Base-by-base conservation (phyloP, 2,888 invertebrate species). In the Dioctria rufipes region DNA sequence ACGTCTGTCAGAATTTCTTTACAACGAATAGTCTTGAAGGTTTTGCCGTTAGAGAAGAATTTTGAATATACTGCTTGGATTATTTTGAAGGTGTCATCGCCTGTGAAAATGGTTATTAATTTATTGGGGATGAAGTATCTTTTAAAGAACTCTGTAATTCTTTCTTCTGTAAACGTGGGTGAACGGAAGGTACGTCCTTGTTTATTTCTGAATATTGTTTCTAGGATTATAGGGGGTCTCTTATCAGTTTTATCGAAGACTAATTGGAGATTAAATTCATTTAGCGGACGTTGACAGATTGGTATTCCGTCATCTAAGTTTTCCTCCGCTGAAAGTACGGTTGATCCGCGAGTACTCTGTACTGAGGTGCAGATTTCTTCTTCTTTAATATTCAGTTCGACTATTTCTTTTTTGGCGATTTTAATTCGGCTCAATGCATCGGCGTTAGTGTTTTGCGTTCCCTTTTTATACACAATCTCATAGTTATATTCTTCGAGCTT, bases 401-500 rank as follows among this genome's bases (percentile, higher is more conserved):
- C 11, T 54, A 4, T 54, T 54, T 54, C 6, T 8, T 5, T 4
- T 46, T 46, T 46, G 8, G 46, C 5, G 46, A 8, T 4, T 54
- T 11, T 54, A 4, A 54, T 54, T 11, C 54, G 5, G 54, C 54
- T 11, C 11, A 54, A 54, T 11, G 54, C 54, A 11, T 54, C 54
- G 11, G 54, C 54, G 11, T 11, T 11, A 11, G 54, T 11, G 54
- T 54, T 54, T 54, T 54, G 54, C 3, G 5, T 54, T 11, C 54
- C 54, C 11, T 11, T 54, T 11, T 54, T 63, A 86, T 78, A 54
- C 3, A 11, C n/a, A 4, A 54, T 8, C 54, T 54, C 54, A 11
- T 54, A 54, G 11, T 54, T 11, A 54, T 9, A 54, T 11, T 86
- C 86, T 73, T 84, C 83, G 84, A 86, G 81, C 81, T 85, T 49